Base-by-base conservation (phyloP, 2,797 vertebrate genomes). In the Manis javanica region DNA sequence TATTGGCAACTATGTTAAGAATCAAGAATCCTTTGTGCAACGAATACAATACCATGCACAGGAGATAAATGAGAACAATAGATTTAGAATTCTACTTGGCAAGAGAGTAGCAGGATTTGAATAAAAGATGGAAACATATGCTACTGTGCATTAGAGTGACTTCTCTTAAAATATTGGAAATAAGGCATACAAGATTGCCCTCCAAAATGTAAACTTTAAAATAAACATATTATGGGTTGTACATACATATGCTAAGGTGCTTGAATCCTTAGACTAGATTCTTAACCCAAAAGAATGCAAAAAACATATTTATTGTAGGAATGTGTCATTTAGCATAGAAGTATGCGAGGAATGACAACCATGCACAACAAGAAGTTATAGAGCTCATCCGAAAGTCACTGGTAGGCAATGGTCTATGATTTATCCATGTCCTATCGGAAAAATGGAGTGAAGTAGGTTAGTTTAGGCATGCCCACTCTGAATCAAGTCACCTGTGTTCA, bases 61-160 rank as follows among this genome's bases (percentile, higher is more conserved):
- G 57, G 68, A 92, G 96, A 89, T 49, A 88, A 89, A 92, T 72
- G 74, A 79, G 64, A 96, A 69, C 24, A 61, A 91, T 59, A 90
- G 46, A 86, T 96, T 87, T 77, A 91, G 69, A 93, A 53, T 19
- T 68, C 61, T 84, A 49, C 72, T 68, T 95, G 37, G 49, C 31
- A 93, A 69, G 64, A 69, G 64, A 90, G 29, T 37, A 86, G 37
- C 8, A 95, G 31, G n/a, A 75, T 64, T 90, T 94, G 84, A 93
- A 83, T 61, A 81, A 91, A 95, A 90, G 23, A 6, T 79, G 14
- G 23, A 61, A 92, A 75, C 39, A 79, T 74, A 83, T 46, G 34
- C 7, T 23, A 49, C 7, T 81, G 3, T 37, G 5, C 64, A 49
- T 68, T 79, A 72, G 1, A 71, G 11, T 74, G 42, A 46, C n/a